A percentile compares a stretch with the other conserved stretches of the same genome.
These are phyloP conservation scores for Parasteatoda lunata DNA, from an alignment of 2,888 invertebrate genomes.

Conservation along the genomic window DNA sequence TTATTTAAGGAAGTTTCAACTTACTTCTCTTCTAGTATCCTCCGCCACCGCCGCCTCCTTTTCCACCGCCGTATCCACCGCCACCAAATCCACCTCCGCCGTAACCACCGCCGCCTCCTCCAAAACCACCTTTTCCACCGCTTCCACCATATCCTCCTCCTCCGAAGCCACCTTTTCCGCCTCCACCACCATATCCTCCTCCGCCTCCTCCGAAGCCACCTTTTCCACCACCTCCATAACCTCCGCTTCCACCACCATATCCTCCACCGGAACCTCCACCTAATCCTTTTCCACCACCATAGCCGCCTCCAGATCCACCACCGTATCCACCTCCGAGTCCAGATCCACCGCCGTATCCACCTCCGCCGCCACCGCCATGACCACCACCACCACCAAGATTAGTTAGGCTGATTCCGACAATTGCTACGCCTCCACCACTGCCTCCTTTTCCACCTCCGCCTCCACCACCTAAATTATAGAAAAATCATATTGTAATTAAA, in stretches of 20 bases:
- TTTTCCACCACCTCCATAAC: not conserved
- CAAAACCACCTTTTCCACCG: not conserved
- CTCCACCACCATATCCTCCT: not conserved
- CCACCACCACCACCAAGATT: not conserved
- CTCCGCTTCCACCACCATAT: not conserved
- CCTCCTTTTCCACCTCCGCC: conserved; percentile 3
- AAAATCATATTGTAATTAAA: not conserved
- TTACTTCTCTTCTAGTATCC: not conserved
- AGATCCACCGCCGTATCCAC: not conserved
- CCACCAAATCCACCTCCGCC: not conserved
- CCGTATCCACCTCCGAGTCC: not conserved
- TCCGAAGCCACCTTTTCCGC: not conserved
- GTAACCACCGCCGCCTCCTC: not conserved
- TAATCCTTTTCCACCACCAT: not conserved
- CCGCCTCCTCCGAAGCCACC: not conserved
- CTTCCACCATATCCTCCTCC: not conserved
- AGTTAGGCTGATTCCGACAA: conserved; percentile 6
- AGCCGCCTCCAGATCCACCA: not conserved
- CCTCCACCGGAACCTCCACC: not conserved
- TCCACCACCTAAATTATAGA: not conserved
- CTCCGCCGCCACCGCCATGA: not conserved
- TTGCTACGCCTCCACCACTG: not conserved
- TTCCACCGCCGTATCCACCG: not conserved
- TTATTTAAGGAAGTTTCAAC: too few relatives aligned
- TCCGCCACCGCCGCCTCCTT: not conserved